A percentile compares a stretch with the other conserved stretches of the same genome.
phyloP scores from a whole-genome alignment of 2,888 invertebrate genomes.

The Disparrhopalites patrizii region DNA sequence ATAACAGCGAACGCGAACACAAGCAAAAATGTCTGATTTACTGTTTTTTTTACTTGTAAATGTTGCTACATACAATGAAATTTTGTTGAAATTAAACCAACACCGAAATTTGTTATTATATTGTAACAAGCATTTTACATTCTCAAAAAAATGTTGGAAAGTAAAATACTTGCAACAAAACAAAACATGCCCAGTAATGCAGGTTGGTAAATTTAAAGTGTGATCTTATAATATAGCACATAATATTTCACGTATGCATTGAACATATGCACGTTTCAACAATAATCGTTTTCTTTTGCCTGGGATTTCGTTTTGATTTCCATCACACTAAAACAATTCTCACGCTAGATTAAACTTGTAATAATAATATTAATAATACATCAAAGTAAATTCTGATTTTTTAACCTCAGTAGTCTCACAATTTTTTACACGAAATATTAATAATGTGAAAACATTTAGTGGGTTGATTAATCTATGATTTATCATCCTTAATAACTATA shows the following conservation, averaged over 20 bases:
- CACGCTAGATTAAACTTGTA: neutral
- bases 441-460: conserved; percentile 19
- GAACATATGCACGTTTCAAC: no score
- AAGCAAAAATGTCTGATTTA: conserved; percentile 22
- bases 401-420: conserved; percentile 10
- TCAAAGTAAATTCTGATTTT: conserved; percentile 7
- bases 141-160: no score
- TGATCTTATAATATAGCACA: neutral
- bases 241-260: neutral
- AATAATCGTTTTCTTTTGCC: conserved; percentile 2
- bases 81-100: conserved; percentile 9
- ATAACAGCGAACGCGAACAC: conserved; percentile 13
- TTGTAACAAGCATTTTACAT: conserved; percentile 5
- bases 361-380: conserved; percentile 8
- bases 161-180: no score
- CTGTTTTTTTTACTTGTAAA: conserved; percentile 4
- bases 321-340: conserved; percentile 9
- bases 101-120: neutral
- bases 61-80: conserved; percentile 13
- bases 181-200: neutral
- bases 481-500: conserved; percentile 13
- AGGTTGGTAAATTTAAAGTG: neutral
- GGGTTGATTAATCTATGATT: conserved; percentile 11
- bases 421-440: conserved; percentile 16
- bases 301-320: conserved; percentile 8